Evolutionary conservation across 2,113 vertebrate genomes (phyloP), one percentile per base, ranked within the genome.

Genomic region (Scalopus aquaticus): DNA sequence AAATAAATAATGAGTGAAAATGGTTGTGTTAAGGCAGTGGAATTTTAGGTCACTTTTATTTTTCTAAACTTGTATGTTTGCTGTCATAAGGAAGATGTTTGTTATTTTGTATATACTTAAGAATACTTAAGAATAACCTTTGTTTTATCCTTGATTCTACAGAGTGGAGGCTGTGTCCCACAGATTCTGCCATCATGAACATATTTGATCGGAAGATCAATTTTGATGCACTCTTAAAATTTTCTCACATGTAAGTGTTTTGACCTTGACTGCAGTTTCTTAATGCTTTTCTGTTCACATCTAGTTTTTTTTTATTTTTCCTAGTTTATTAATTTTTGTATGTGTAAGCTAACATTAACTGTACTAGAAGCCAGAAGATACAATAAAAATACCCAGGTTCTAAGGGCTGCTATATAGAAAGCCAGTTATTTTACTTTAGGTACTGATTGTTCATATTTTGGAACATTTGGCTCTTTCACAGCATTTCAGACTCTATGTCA

Each of bases 191-290:
- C 98, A 98, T 92, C 96, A 99, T 99, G 99, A 99, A 99, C 95
- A 87, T 99, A 96, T 99, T 99, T 39, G 99, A 99, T 96, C 99
- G 99, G 91, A 99, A 98, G 98, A 99, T 99, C 97, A 99, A 99
- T 97, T 97, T 99, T 0, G 99, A 99, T 0, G 99, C 99, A 0
- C 98, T 99, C 92, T 98, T 99, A 77, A 99, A 99, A 96, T 99
- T 99, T 95, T 99, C 99, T 94, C 99, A 99, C 90, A 99, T 99
- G 99, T 99, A 96, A 98, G 99, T 98, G 39, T 78, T 93, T 88
- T 91, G 54, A 93, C 54, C 73, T 77, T 94, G 32, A 82, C 32
- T 67, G 6, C 58, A 37, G 28, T 74, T 91, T 58, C 58, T 83
- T 37, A 60, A 8, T 87, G 12, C 35, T 5, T 96, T 90, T 90